These are phyloP conservation scores for Poeciliopsis turneri DNA, from an alignment of 2,797 vertebrate species.

Conservation along the genomic window DNA sequence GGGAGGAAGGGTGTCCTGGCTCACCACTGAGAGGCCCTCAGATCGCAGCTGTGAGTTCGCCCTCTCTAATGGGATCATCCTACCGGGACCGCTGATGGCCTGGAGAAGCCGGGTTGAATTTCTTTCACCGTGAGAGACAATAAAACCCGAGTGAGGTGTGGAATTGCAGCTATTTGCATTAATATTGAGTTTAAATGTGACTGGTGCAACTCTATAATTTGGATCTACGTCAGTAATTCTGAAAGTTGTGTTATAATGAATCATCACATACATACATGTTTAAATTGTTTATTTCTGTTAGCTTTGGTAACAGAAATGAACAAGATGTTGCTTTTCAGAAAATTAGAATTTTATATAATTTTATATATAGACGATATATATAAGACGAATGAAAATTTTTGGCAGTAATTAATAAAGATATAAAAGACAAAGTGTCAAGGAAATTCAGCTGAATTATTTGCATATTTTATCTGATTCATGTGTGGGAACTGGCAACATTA, in stretches of 20 bases:
- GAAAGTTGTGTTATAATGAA: neutral
- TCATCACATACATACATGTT: neutral
- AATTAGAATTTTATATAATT: neutral
- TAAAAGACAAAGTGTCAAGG: conserved; percentile 8
- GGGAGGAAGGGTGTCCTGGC: conserved; percentile 30
- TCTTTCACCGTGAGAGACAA: conserved; percentile 3
- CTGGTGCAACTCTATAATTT: neutral
- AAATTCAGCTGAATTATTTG: conserved; percentile 35
- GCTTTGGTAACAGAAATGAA: neutral
- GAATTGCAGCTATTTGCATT: neutral
- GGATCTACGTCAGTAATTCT: neutral
- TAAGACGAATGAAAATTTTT: neutral
- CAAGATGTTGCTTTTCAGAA: neutral
- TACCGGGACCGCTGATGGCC: conserved; percentile 10
- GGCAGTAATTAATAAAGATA: neutral
- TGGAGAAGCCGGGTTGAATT: conserved; percentile 32
- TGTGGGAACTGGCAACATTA: neutral
- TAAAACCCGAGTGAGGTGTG: neutral
- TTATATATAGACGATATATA: too few relatives aligned
- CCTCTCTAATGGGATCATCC: conserved; percentile 34
- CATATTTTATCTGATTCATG: conserved; percentile 29
- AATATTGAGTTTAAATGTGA: neutral
- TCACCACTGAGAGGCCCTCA: conserved; percentile 29
- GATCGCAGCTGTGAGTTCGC: conserved; percentile 55
- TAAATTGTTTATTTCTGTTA: neutral